Evolutionary conservation across 2,113 vertebrate species (phyloP), one percentile per base, ranked within the genome.

Genomic region (Cygnus buccinator): DNA sequence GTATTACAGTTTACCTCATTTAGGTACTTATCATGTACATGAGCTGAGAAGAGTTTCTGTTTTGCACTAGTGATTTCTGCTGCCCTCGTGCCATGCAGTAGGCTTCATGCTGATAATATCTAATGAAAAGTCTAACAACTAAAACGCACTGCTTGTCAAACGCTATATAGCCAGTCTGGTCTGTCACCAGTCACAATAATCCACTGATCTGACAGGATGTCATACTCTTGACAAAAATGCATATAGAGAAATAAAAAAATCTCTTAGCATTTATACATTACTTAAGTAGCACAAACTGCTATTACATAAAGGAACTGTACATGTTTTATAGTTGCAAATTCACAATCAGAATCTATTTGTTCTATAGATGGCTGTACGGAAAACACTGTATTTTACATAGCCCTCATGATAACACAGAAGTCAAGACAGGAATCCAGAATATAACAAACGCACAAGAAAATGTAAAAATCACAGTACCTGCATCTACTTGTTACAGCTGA

Each of bases 291-390:
- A 67, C 25, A 74, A 70, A 86, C 26, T 15, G 23, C 11, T 31
- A 81, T 2, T 3, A 50, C 33, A 39, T 41, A n/a, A 2, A 68
- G 61, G 12, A 88, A 55, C 3, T n/a, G 10, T 13, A 67, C 29
- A 6, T 2, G 2, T 70, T 25, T 26, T 20, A 43, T 0, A 1
- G 37, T 0, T 54, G 23, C 8, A 59, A 23, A 68, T 54, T 65
- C 54, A 87, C 46, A 71, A 52, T 46, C 33, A 63, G 37, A 85
- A 80, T 18, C 19, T 37, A 58, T 25, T 39, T 46, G 4, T 12
- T 28, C 9, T 52, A 3, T 11, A 26, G 28, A 17, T 59, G n/a
- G 28, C 75, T 37, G 39, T 19, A 21, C 1, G 52, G 52, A n/a
- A 73, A 48, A 55, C 7, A 19, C 12, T 1, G 7, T 7, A 26